Percentiles rank a stretch among this genome's conserved stretches.
Conservation (phyloP, 2,888 invertebrate species). For the Iphiclides podalirius region DNA sequence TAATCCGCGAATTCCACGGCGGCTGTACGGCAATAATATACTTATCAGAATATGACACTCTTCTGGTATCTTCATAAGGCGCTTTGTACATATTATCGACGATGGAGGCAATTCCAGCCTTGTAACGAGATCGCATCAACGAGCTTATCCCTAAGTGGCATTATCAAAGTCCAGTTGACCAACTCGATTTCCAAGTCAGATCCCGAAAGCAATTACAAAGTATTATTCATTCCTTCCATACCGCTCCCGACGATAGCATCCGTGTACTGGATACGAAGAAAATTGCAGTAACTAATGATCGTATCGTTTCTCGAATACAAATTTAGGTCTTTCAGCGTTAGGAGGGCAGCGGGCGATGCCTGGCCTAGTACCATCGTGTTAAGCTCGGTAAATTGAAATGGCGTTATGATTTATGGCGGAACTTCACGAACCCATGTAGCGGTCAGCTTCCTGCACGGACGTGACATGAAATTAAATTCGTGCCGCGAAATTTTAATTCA, state of each 20-base stretch:
- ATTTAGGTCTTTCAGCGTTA: slow-evolving; percentile 69
- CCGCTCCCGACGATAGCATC: slow-evolving; percentile 54
- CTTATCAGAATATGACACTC: slow-evolving; percentile 15
- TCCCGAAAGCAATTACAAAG: slow-evolving; percentile 60
- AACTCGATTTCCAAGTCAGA: slow-evolving; percentile 54
- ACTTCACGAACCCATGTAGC: slow-evolving; percentile 67
- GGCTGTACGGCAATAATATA: slow-evolving; percentile 11
- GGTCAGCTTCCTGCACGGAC: slow-evolving; percentile 59
- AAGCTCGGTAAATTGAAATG: slow-evolving; percentile 71
- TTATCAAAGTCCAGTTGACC: slow-evolving; percentile 49
- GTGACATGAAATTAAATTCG: slow-evolving; percentile 57
- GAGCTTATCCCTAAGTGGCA: slow-evolving; percentile 38
- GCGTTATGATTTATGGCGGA: slow-evolving; percentile 73
- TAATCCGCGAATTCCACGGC: slow-evolving; percentile 15
- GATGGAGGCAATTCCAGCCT: slow-evolving; percentile 23
- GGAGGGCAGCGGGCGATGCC: slow-evolving; percentile 45
- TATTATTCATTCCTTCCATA: slow-evolving; percentile 62
- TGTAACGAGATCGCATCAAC: slow-evolving; percentile 48
- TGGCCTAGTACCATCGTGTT: slow-evolving; percentile 60
- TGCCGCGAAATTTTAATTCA: slow-evolving; percentile 9
- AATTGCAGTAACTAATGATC: slow-evolving; percentile 76
- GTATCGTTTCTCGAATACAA: slow-evolving; percentile 74
- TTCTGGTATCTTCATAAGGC: slow-evolving; percentile 16
- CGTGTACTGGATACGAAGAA: slow-evolving; percentile 68
- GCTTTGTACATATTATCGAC: slow-evolving; percentile 24